These are phyloP conservation scores for Clarias fuscus DNA, from an alignment of 2,797 vertebrate genomes.

Conservation along the genomic window DNA sequence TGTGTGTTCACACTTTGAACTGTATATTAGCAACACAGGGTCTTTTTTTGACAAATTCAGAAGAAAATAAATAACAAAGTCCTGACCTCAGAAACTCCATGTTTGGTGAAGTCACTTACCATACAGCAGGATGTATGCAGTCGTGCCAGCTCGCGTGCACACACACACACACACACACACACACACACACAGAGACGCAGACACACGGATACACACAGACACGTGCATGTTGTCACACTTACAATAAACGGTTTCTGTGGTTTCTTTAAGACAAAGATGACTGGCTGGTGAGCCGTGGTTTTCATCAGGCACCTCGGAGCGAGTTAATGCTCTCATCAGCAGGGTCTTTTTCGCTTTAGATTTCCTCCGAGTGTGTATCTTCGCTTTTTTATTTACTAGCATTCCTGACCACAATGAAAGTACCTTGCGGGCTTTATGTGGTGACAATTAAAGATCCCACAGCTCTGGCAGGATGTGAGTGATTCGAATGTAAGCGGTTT, in stretches of 20 bases:
- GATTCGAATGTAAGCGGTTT: constrained; percentile 43
- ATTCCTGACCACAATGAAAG: constrained; percentile 65
- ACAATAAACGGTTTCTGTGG: constrained; percentile 54
- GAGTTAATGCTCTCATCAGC: constrained; percentile 48
- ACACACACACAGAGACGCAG: too few relatives aligned
- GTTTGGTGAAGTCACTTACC: constrained; percentile 47
- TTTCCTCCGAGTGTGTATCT: constrained; percentile 11
- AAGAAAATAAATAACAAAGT: constrained; percentile 40
- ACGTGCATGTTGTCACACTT: constrained; percentile 32
- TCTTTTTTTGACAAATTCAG: constrained; percentile 47
- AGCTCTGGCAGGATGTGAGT: constrained; percentile 51
- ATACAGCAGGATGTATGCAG: constrained; percentile 46
- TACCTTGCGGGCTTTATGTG: constrained; percentile 62
- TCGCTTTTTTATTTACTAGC: constrained; percentile 46
- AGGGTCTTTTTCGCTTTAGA: constrained; percentile 45
- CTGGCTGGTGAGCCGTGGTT: constrained; percentile 1
- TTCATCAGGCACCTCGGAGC: constrained; percentile 23
- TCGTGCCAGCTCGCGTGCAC: background rate
- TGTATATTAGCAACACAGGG: background rate
- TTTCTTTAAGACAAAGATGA: constrained; percentile 40
- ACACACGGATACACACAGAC: background rate
- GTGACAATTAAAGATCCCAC: constrained; percentile 52
- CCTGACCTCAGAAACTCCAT: constrained; percentile 56
- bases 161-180: too few relatives aligned
- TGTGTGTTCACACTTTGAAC: background rate